Evolutionary conservation across 23 tunicate species (phyloP).

Genomic region (Diplosoma virens): DNA sequence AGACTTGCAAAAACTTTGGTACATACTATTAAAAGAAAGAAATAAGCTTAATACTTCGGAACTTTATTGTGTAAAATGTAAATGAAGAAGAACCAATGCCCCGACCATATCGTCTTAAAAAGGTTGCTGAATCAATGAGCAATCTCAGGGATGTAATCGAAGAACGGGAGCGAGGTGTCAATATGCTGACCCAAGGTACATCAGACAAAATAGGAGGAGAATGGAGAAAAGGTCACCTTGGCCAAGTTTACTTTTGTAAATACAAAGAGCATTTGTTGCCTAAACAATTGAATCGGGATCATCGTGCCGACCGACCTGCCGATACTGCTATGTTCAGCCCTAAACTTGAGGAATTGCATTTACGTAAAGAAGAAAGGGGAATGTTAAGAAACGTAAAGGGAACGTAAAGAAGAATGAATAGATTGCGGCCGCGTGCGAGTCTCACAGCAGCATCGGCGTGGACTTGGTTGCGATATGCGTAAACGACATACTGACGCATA

Average conservation of each 20-base stretch:
- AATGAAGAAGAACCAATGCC: slow-evolving; percentile 85
- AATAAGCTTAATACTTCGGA: slow-evolving; percentile 81
- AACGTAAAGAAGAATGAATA: no score
- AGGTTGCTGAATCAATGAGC: slow-evolving; percentile 98
- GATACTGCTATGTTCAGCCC: slow-evolving; percentile 62
- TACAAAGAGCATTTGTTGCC: slow-evolving; percentile 77
- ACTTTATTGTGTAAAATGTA: slow-evolving; percentile 18
- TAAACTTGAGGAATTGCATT: slow-evolving; percentile 65
- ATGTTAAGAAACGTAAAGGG: no score
- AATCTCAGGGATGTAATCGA: slow-evolving; percentile 84
- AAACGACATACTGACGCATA: slow-evolving; percentile 76
- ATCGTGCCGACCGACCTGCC: slow-evolving; percentile 61
- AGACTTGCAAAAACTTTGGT: slow-evolving; percentile 88
- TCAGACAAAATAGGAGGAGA: slow-evolving; percentile 68
- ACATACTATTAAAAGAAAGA: slow-evolving; percentile 81
- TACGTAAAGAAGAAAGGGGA: no score
- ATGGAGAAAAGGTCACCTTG: slow-evolving; percentile 59
- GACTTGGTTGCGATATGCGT: slow-evolving; percentile 94
- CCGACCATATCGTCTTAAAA: slow-evolving; percentile 47
- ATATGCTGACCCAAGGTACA: slow-evolving; percentile 68
- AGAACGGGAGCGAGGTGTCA: slow-evolving; percentile 68
- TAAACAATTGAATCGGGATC: slow-evolving; percentile 38
- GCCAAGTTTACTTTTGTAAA: slow-evolving; percentile 53
- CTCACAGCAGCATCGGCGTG: slow-evolving; percentile 40
- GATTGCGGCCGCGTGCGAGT: slow-evolving; percentile 42